Percentiles rank a stretch among this genome's conserved stretches.
phyloP scores from a whole-genome alignment of 2,797 vertebrate genomes.

The Sebastes kiyomatsui region DNA sequence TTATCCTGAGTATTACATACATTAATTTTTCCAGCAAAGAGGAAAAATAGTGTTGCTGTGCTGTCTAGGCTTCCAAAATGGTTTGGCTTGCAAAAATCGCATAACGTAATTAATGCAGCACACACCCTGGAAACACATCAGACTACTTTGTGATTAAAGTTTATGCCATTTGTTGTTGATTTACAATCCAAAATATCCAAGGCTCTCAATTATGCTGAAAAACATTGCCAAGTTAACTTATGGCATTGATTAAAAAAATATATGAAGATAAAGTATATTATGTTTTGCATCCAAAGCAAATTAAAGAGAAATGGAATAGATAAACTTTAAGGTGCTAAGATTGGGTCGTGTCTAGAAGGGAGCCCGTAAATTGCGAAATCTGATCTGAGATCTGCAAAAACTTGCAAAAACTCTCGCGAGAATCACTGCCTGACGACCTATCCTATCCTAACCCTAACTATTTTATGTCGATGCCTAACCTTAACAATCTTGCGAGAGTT shows the following conservation, averaged over 20 bases:
- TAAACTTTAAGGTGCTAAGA: not conserved
- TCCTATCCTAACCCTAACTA: no score
- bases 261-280: not conserved
- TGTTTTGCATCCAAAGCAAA: not conserved
- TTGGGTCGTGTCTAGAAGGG: fast-evolving
- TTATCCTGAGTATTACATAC: not conserved
- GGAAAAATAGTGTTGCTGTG: not conserved
- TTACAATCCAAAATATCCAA: conserved; percentile 8
- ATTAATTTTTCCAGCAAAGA: not conserved
- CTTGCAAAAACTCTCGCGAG: no score
- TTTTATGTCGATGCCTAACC: no score
- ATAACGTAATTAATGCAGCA: conserved; percentile 17
- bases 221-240: not conserved
- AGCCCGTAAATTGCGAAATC: no score
- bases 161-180: conserved; percentile 12
- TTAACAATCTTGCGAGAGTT: no score
- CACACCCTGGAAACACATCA: conserved; percentile 30
- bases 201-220: not conserved
- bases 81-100: conserved; percentile 9
- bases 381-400: no score
- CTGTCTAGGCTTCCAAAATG: not conserved
- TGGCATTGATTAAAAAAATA: conserved; percentile 1
- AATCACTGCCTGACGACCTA: no score
- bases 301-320: not conserved
- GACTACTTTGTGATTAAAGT: conserved; percentile 8